Conservation (phyloP, 2,797 vertebrate species). For the Sebastes hopkinsi region DNA sequence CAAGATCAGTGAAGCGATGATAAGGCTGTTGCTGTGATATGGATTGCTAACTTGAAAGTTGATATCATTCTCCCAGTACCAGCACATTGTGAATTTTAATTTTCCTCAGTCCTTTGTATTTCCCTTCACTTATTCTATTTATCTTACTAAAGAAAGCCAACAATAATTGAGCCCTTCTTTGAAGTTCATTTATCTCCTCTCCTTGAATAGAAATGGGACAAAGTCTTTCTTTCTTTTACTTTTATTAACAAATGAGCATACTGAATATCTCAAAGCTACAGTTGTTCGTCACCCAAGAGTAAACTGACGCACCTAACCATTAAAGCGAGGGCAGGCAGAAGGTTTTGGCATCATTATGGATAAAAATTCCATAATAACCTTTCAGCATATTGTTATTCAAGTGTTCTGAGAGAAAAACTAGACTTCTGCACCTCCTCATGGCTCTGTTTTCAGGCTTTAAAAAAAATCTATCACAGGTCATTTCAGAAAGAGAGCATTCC, state of each 20-base stretch:
- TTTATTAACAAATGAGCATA: neutral
- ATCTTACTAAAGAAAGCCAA: neutral
- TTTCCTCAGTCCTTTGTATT: neutral
- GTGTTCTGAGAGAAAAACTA: too few relatives aligned
- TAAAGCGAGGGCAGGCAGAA: neutral
- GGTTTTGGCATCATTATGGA: too few relatives aligned
- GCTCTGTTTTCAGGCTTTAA: too few relatives aligned
- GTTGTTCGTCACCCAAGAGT: neutral
- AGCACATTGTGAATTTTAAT: constrained; percentile 2
- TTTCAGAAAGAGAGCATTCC: too few relatives aligned
- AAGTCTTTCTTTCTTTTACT: neutral
- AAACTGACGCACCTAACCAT: neutral
- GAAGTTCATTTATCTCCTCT: constrained; percentile 14
- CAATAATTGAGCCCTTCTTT: constrained; percentile 17
- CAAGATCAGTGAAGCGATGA: neutral
- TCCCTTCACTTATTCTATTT: neutral
- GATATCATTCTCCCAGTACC: neutral
- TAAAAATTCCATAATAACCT: too few relatives aligned
- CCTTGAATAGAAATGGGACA: neutral
- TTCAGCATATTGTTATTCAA: too few relatives aligned
- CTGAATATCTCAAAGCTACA: neutral
- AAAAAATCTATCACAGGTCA: too few relatives aligned
- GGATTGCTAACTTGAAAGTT: constrained; percentile 1
- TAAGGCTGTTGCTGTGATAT: constrained; percentile 22
- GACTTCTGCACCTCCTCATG: too few relatives aligned